These are phyloP conservation scores for Magallana angulata DNA, from an alignment of 1,140 invertebrate genomes.

Conservation along the genomic window DNA sequence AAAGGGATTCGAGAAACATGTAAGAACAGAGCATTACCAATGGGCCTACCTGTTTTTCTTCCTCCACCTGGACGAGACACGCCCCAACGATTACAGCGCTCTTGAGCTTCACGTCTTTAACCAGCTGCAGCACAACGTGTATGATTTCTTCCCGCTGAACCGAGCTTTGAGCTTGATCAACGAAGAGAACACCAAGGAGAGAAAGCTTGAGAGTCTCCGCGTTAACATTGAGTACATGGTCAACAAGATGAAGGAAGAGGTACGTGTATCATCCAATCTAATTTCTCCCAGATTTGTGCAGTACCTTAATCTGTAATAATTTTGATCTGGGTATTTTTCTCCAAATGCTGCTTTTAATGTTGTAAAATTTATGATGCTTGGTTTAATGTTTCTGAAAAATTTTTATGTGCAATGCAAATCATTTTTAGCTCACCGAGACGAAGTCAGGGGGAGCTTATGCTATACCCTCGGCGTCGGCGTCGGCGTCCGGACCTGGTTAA, in stretches of 20 bases:
- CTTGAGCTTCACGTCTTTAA: slow-evolving; percentile 74
- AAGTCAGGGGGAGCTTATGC: no score
- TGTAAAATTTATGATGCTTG: no score
- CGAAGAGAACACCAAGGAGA: slow-evolving; percentile 70
- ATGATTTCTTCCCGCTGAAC: slow-evolving; percentile 77
- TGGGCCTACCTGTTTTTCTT: slow-evolving; percentile 79
- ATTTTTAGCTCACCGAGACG: no score
- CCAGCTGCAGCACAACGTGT: slow-evolving; percentile 70
- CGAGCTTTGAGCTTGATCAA: slow-evolving; percentile 73
- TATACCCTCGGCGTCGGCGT: no score
- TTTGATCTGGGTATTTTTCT: no score
- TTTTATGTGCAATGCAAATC: no score
- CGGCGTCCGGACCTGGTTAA: no score
- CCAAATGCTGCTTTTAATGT: no score
- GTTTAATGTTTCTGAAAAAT: no score
- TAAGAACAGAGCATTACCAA: slow-evolving; percentile 75
- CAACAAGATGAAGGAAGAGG: slow-evolving; percentile 74
- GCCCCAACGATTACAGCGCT: slow-evolving; percentile 75
- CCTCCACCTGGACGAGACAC: slow-evolving; percentile 75
- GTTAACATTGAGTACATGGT: slow-evolving; percentile 71
- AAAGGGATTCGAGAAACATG: slow-evolving; percentile 77
- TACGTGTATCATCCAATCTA: slow-evolving; percentile 28
- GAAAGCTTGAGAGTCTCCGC: slow-evolving; percentile 66
- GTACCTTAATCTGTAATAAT: no score
- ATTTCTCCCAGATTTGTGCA: background rate